Evolutionary conservation across 2,888 invertebrate species (phyloP).

Genomic region (Mythimna vitellina): DNA sequence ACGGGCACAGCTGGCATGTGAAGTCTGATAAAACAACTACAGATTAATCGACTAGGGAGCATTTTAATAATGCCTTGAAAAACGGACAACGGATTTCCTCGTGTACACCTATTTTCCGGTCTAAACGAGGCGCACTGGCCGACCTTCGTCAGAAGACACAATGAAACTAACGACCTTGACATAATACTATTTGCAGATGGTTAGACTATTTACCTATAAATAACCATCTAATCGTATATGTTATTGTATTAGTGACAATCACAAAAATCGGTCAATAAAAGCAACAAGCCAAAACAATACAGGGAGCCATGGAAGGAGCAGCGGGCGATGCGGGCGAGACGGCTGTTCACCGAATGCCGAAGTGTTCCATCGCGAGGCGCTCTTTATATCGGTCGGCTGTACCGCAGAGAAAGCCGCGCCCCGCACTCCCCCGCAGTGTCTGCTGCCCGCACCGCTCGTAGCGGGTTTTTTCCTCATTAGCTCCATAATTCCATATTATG

Average conservation of each 20-base stretch:
- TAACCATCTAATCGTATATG: conserved; percentile 81
- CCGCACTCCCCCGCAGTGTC: conserved; percentile 83
- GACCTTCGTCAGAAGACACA: conserved; percentile 89
- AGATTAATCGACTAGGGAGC: conserved; percentile 73
- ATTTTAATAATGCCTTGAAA: conserved; percentile 85
- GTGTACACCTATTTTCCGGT: conserved; percentile 85
- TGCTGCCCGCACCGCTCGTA: conserved; percentile 80
- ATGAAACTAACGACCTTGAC: conserved; percentile 89
- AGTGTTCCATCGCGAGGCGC: conserved; percentile 87
- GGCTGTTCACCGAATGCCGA: conserved; percentile 90
- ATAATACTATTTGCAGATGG: conserved; percentile 84
- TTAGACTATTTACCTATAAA: conserved; percentile 86
- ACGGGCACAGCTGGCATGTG: conserved; percentile 68
- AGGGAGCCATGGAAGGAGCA: conserved; percentile 77
- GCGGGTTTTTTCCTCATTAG: conserved; percentile 91
- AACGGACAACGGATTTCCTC: conserved; percentile 88
- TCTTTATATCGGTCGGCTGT: conserved; percentile 88
- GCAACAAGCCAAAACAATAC: conserved; percentile 79
- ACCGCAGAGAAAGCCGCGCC: conserved; percentile 89
- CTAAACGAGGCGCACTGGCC: conserved; percentile 80
- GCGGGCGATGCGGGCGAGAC: conserved; percentile 88
- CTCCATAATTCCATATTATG: conserved; percentile 85
- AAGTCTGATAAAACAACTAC: conserved; percentile 71
- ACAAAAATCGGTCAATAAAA: conserved; percentile 76
- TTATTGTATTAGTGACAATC: conserved; percentile 84